Percentiles rank a stretch among this genome's conserved stretches.
These are phyloP conservation scores for Ailuropoda melanoleuca DNA, from an alignment of 2,113 vertebrate genomes.

Conservation along the genomic window DNA sequence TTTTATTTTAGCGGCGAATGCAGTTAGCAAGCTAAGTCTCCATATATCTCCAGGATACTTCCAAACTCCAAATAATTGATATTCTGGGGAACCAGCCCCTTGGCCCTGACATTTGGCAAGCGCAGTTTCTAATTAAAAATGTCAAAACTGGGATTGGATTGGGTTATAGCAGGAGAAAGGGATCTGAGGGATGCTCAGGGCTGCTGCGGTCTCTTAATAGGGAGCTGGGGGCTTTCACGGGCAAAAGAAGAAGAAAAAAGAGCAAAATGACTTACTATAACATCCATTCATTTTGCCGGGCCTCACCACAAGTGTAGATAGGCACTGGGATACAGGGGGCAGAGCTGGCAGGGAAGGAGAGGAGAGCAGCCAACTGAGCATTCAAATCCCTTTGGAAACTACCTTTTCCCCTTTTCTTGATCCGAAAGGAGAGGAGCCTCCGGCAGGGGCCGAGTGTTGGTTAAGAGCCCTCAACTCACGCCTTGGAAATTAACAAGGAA, in stretches of 20 bases:
- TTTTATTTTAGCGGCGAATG: neutral
- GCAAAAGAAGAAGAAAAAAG: neutral
- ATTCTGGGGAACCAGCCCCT: neutral
- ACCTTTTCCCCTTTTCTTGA: constrained; percentile 41
- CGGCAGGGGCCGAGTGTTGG: neutral
- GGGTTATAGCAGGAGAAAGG: neutral
- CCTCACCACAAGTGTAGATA: neutral
- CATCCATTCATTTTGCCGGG: neutral
- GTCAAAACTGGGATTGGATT: constrained; percentile 53
- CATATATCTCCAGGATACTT: constrained; percentile 37
- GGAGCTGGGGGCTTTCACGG: neutral
- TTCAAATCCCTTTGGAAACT: neutral
- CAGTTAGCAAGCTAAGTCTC: neutral
- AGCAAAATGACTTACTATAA: neutral
- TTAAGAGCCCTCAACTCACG: neutral
- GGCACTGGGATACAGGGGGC: neutral
- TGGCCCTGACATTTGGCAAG: constrained; percentile 53
- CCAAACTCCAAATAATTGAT: constrained; percentile 66
- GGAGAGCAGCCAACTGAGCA: neutral
- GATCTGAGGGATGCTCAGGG: fast-evolving
- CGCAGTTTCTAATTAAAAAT: constrained; percentile 70
- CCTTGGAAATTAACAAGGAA: constrained; percentile 9
- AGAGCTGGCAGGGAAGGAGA: neutral
- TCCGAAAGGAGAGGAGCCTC: neutral
- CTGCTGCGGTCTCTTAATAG: neutral